phyloP scores from a whole-genome alignment of 37 sponge, comb jelly and placozoan genomes.

The Oopsacas minuta region DNA sequence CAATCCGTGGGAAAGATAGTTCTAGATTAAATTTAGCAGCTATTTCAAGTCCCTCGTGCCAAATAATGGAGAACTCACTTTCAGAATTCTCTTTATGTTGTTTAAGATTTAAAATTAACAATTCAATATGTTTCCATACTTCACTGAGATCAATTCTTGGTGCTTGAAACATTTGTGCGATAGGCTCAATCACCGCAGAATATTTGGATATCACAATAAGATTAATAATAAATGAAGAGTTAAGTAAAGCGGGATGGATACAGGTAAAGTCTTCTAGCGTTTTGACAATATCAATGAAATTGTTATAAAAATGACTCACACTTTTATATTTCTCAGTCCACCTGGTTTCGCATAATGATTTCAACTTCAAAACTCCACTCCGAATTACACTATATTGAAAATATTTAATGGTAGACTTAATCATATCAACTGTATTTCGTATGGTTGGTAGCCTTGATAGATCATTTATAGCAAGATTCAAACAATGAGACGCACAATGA shows the following conservation, averaged over 20 bases:
- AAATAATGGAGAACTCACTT: slow-evolving; percentile 7
- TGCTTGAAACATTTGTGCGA: slow-evolving; percentile 14
- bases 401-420: background rate
- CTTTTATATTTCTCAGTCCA: background rate
- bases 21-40: background rate
- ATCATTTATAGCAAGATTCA: background rate
- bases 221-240: background rate
- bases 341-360: background rate
- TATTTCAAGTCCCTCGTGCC: background rate
- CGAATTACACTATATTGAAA: background rate
- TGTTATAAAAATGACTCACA: background rate
- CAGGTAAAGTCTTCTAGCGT: background rate
- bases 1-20: background rate
- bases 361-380: background rate
- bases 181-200: background rate
- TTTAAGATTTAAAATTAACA: slow-evolving; percentile 1
- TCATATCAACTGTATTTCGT: background rate
- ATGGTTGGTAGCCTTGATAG: background rate
- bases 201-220: background rate
- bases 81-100: slow-evolving; percentile 2
- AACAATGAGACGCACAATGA: background rate
- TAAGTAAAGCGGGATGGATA: background rate
- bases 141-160: slow-evolving; percentile 19
- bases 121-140: slow-evolving; percentile 13
- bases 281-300: background rate